Conservation (phyloP, 1,140 invertebrate genomes). For the Leptinotarsa lineolata region DNA sequence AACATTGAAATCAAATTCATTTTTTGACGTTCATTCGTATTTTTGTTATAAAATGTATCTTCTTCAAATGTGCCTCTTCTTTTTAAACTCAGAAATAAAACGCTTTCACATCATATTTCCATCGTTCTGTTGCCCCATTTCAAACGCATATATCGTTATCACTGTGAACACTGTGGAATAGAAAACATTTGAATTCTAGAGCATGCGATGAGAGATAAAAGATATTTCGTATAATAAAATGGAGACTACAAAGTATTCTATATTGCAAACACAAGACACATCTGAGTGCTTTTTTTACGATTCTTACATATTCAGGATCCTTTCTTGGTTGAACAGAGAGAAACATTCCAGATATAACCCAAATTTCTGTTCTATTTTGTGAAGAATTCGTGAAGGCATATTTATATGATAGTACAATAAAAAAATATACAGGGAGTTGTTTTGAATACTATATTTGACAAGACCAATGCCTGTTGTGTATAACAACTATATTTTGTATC, state of each 20-base stretch:
- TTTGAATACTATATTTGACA: too few relatives aligned
- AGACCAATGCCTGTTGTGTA: too few relatives aligned
- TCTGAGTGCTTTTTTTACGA: slow-evolving; percentile 23
- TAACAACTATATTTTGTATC: too few relatives aligned
- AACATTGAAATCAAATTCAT: too few relatives aligned
- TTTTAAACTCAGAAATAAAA: too few relatives aligned
- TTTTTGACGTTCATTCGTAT: too few relatives aligned
- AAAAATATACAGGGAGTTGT: too few relatives aligned
- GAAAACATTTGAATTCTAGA: slow-evolving; percentile 14
- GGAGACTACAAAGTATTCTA: slow-evolving; percentile 20
- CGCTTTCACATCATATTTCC: background rate
- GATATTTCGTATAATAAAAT: slow-evolving; percentile 25
- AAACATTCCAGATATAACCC: background rate
- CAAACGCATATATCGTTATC: background rate
- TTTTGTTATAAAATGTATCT: too few relatives aligned
- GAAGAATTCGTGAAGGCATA: too few relatives aligned
- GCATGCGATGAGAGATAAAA: slow-evolving; percentile 20
- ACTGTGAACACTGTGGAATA: background rate
- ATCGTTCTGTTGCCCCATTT: background rate
- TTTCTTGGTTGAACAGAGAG: slow-evolving; percentile 11
- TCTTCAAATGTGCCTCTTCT: too few relatives aligned
- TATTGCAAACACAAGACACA: slow-evolving; percentile 24
- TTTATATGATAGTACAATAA: too few relatives aligned
- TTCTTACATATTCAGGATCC: slow-evolving; percentile 18
- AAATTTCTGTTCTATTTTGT: background rate